Evolutionary conservation across 1,140 invertebrate genomes (phyloP).

Genomic region (Centruroides vittatus): DNA sequence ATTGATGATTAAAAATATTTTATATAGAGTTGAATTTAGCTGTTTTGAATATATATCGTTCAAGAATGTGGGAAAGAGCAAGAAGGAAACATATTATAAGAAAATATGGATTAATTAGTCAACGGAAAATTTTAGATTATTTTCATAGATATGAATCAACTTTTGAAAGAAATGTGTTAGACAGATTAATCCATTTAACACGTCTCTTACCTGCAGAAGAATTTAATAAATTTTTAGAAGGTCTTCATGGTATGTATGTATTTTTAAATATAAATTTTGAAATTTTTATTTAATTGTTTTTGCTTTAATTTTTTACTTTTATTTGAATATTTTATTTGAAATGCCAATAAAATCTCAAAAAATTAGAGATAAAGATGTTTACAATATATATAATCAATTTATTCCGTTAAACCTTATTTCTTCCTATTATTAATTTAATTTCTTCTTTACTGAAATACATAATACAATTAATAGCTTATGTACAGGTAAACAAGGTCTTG

Average conservation of each 20-base stretch:
- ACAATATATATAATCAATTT: no score
- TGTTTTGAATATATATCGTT: slow-evolving; percentile 51
- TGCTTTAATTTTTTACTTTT: no score
- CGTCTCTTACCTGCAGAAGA: slow-evolving; percentile 53
- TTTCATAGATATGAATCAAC: slow-evolving; percentile 45
- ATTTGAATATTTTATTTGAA: no score
- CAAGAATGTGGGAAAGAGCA: slow-evolving; percentile 50
- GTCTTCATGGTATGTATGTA: slow-evolving; percentile 37
- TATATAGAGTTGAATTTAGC: slow-evolving; percentile 45
- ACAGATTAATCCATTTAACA: slow-evolving; percentile 51
- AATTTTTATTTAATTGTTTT: no score
- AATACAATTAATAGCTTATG: no score
- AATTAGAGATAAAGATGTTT: no score
- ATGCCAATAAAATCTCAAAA: no score
- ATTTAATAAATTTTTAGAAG: slow-evolving; percentile 62
- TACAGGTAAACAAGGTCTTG: no score
- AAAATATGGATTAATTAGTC: slow-evolving; percentile 61
- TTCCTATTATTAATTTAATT: no score
- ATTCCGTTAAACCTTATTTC: no score
- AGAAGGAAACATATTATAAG: slow-evolving; percentile 54
- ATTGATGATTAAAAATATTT: not conserved
- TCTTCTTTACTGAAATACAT: no score
- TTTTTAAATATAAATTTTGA: no score
- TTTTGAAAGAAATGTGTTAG: slow-evolving; percentile 38
- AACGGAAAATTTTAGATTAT: slow-evolving; percentile 39